Base-by-base conservation (phyloP, 2,888 invertebrate species). In the Diarsia brunnea region DNA sequence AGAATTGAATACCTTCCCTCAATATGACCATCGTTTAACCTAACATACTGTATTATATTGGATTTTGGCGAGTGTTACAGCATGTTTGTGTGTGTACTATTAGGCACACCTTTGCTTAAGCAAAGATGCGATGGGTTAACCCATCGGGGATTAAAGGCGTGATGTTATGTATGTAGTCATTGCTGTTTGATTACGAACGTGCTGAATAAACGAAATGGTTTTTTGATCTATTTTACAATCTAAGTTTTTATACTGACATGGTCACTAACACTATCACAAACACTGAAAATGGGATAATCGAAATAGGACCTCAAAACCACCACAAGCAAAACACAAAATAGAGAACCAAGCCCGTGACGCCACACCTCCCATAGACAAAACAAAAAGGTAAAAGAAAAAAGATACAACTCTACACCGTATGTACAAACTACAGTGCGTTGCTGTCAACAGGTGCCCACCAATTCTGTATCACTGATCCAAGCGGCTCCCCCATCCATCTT, bases 381-480 rank as follows among this genome's bases (percentile, higher is more conserved):
- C 38, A 38, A 87, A 84, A 79, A 76, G 68, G 0, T 0, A 27
- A 77, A 84, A 78, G 31, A 88, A 88, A 89, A 86, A 85, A 79
- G 21, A 73, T 72, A 49, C 67, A 75, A 65, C 83, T 89, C 84
- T 89, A 91, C 91, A 92, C 92, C 92, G 81, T 89, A 69, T 75
- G 73, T 75, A 38, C 67, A 53, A 90, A 86, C 79, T 89, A 90
- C 88, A 88, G 90, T 89, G 88, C 84, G 66, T 90, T 91, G 88
- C 85, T 77, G 51, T 93, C 88, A 93, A 89, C 92, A 92, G 84
- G 90, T 94, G 94, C 95, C 91, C 93, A 96, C 95, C 95, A 96
- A 87, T 94, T 96, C 96, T 73, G 96, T 95, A 91, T 96, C 96
- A 92, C 95, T 96, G 92, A 93, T 95, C 95, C 96, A 96, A 80